Evolutionary conservation across 2,888 invertebrate genomes (phyloP).

Genomic region (Orthosia incerta): DNA sequence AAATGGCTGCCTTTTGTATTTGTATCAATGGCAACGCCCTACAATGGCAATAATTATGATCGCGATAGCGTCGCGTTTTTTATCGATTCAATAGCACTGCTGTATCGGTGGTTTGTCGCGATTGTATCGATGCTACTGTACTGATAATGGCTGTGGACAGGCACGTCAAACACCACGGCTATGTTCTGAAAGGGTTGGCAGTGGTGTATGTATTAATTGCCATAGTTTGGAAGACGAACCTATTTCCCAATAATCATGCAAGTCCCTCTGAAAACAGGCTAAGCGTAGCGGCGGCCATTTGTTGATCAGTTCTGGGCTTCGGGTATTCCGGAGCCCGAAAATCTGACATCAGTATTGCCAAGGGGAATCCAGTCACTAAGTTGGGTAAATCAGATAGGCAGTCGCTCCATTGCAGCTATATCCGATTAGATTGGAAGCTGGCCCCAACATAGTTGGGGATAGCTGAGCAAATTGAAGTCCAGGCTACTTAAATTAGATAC

Average conservation of each 20-base stretch:
- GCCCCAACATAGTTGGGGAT: too few relatives aligned
- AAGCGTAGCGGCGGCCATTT: too few relatives aligned
- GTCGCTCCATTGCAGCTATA: too few relatives aligned
- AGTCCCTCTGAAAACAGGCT: too few relatives aligned
- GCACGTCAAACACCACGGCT: slow-evolving; percentile 3
- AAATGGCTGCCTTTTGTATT: slow-evolving; percentile 59
- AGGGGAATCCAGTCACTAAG: too few relatives aligned
- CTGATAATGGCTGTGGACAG: slow-evolving; percentile 1
- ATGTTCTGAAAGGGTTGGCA: neutral
- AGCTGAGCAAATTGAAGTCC: too few relatives aligned
- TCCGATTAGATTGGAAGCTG: too few relatives aligned
- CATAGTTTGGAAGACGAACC: neutral
- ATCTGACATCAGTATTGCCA: too few relatives aligned
- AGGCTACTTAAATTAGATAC: too few relatives aligned
- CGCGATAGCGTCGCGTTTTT: slow-evolving; percentile 46
- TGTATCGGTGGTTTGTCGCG: slow-evolving; percentile 33
- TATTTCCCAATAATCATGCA: neutral
- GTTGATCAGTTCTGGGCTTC: too few relatives aligned
- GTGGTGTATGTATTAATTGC: neutral
- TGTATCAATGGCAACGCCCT: slow-evolving; percentile 53
- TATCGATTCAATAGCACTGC: slow-evolving; percentile 46
- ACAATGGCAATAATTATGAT: slow-evolving; percentile 55
- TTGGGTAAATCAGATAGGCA: too few relatives aligned
- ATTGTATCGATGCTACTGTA: slow-evolving; percentile 19
- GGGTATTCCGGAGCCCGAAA: too few relatives aligned